Evolutionary conservation across 2,888 invertebrate genomes (phyloP).

Genomic region (Craniophora ligustri): DNA sequence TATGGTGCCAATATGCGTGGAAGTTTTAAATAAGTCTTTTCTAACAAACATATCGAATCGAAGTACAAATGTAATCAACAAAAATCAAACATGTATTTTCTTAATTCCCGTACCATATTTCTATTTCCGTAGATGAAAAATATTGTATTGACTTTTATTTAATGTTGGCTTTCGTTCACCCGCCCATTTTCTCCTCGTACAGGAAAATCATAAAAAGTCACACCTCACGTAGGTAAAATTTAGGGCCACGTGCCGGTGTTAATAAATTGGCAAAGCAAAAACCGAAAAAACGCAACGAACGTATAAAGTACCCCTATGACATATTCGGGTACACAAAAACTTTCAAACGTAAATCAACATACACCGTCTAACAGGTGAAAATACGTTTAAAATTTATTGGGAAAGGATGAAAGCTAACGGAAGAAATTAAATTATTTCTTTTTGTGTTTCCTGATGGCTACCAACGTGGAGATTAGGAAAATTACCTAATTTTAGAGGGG

Average conservation of each 20-base stretch:
- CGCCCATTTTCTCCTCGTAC: neutral
- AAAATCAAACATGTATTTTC: no score
- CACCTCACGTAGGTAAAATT: neutral
- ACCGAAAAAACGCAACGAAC: constrained; percentile 27
- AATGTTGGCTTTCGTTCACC: neutral
- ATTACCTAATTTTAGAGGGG: no score
- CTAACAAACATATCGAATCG: no score
- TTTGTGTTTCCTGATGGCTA: no score
- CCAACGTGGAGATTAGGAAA: no score
- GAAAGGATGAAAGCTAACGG: no score
- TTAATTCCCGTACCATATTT: neutral
- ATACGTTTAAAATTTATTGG: no score
- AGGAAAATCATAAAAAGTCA: constrained; percentile 13
- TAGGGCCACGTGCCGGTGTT: neutral
- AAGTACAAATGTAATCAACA: no score
- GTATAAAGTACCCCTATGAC: constrained; percentile 16
- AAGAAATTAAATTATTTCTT: no score
- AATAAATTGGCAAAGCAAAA: constrained; percentile 30
- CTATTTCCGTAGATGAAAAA: neutral
- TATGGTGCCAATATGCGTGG: no score
- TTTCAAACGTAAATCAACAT: constrained; percentile 12
- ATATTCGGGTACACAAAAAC: constrained; percentile 42
- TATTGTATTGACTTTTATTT: neutral
- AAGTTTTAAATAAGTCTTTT: no score
- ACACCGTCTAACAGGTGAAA: no score